Evolutionary conservation across 92 coral and sea anemone genomes (phyloP).

Genomic region (Epizoanthus rinbou): DNA sequence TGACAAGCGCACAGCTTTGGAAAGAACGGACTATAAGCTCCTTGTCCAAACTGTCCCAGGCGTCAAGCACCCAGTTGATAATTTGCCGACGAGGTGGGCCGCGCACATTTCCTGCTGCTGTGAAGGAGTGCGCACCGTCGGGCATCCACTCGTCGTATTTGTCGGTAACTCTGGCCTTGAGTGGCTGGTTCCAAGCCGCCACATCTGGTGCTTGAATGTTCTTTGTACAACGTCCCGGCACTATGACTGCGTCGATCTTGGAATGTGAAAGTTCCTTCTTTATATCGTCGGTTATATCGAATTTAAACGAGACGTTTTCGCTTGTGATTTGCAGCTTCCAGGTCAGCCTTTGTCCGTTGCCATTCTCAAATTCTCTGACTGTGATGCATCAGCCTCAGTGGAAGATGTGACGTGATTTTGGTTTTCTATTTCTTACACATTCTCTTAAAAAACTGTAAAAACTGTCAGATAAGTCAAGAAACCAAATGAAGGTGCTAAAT

Average conservation of each 20-base stretch:
- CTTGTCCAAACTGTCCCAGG: too few relatives aligned
- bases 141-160: constrained; percentile 21
- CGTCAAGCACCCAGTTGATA: too few relatives aligned
- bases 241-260: too few relatives aligned
- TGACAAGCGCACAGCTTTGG: constrained; percentile 8
- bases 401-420: constrained; percentile 41
- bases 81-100: too few relatives aligned
- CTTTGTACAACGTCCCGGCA: too few relatives aligned
- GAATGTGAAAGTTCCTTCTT: too few relatives aligned
- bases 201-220: constrained; percentile 12
- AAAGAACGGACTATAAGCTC: too few relatives aligned
- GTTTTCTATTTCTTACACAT: constrained; percentile 35
- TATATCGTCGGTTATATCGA: too few relatives aligned
- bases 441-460: constrained; percentile 32
- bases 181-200: neutral
- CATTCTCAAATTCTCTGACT: constrained; percentile 54
- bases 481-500: constrained; percentile 24
- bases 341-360: constrained; percentile 39
- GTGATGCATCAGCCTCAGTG: constrained; percentile 53
- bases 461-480: constrained; percentile 45
- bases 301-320: constrained; percentile 38
- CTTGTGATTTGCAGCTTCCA: constrained; percentile 46
- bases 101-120: too few relatives aligned
- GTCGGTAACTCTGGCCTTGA: constrained; percentile 33
- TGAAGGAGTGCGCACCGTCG: constrained; percentile 34